These are phyloP conservation scores for Drosophila willistoni DNA, from an alignment of 1,140 invertebrate genomes.

Conservation along the genomic window DNA sequence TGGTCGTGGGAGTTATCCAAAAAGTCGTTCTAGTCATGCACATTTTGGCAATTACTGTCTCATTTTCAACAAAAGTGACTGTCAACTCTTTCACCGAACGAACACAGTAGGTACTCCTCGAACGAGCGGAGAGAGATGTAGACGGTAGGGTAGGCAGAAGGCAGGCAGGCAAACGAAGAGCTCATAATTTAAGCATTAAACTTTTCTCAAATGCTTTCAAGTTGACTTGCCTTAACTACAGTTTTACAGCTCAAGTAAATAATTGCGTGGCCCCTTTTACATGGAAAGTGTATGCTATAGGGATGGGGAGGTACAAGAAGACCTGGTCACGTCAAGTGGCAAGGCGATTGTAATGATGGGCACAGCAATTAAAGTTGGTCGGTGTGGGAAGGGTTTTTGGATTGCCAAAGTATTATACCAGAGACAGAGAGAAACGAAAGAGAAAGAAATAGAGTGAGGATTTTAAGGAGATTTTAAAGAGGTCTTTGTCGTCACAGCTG, in stretches of 20 bases:
- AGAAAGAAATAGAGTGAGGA: background rate
- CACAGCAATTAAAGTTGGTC: slow-evolving; percentile 66
- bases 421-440: background rate
- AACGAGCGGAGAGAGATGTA: background rate
- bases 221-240: slow-evolving; percentile 80
- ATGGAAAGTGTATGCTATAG: background rate
- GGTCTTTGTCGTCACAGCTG: slow-evolving; percentile 39
- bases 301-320: background rate
- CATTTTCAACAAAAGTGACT: slow-evolving; percentile 79
- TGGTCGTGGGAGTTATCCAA: slow-evolving; percentile 2
- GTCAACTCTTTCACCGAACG: slow-evolving; percentile 65
- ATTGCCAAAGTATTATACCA: background rate
- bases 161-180: slow-evolving; percentile 27
- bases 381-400: slow-evolving; percentile 24
- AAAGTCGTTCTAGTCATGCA: slow-evolving; percentile 64
- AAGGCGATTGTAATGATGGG: slow-evolving; percentile 75
- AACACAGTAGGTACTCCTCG: background rate
- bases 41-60: slow-evolving; percentile 79
- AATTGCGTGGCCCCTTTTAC: slow-evolving; percentile 57
- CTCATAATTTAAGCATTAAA: slow-evolving; percentile 82
- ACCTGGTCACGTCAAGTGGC: slow-evolving; percentile 53
- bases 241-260: slow-evolving; percentile 81
- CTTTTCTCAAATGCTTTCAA: slow-evolving; percentile 79
- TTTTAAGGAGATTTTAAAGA: slow-evolving; percentile 1
- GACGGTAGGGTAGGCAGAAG: background rate